phyloP scores from a whole-genome alignment of 2,797 vertebrate species.

The Pristis pectinata region DNA sequence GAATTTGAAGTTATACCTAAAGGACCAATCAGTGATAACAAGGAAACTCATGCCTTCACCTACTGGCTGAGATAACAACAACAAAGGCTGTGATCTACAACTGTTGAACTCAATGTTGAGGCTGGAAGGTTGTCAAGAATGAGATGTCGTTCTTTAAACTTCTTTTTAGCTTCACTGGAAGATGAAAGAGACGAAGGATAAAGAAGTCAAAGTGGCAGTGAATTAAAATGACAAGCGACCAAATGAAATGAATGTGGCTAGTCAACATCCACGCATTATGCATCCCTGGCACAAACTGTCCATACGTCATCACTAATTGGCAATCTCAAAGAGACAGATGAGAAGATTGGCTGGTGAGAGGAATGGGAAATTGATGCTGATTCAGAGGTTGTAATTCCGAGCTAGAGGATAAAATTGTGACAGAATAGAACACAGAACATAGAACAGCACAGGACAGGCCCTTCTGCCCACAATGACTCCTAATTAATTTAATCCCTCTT shows the following conservation, averaged over 20 bases:
- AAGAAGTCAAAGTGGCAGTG: too few species aligned
- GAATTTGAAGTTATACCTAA: too few species aligned
- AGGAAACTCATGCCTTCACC: too few species aligned
- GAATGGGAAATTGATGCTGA: neutral
- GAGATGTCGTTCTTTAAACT: neutral
- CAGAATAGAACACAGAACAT: neutral
- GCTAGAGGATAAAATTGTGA: neutral
- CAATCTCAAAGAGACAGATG: neutral
- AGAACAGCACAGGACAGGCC: too few species aligned
- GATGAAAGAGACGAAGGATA: too few species aligned
- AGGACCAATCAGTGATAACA: too few species aligned
- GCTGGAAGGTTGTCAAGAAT: neutral
- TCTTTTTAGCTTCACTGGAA: neutral
- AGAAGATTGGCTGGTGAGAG: neutral
- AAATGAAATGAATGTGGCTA: neutral
- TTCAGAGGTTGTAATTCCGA: too few species aligned
- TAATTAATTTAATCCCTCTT: too few species aligned
- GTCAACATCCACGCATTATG: too few species aligned
- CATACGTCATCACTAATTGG: neutral
- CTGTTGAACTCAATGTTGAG: too few species aligned
- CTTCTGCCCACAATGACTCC: too few species aligned
- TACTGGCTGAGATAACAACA: too few species aligned
- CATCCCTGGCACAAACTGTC: neutral
- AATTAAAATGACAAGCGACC: neutral
- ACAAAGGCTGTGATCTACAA: neutral